phyloP scores from a whole-genome alignment of 2,797 vertebrate species.

The Atherinosoma microstoma region DNA sequence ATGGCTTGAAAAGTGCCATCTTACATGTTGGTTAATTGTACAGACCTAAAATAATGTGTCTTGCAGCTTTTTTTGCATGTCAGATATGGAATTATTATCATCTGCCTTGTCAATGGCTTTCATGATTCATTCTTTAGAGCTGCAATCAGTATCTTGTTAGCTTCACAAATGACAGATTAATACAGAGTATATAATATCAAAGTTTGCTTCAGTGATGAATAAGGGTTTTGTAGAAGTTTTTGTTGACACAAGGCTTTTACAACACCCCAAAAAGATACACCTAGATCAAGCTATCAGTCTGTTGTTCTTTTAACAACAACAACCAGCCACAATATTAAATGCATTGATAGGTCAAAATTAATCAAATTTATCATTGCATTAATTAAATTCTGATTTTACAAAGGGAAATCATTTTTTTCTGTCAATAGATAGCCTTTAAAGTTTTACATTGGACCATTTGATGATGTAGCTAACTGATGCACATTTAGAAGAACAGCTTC shows the following conservation, averaged over 20 bases:
- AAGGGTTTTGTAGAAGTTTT: not conserved
- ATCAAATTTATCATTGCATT: no score
- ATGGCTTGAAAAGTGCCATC: constrained; percentile 4
- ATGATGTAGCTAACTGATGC: no score
- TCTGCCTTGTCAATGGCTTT: constrained; percentile 10
- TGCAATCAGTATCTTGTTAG: not conserved
- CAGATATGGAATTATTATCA: not conserved
- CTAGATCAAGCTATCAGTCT: not conserved
- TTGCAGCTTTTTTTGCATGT: constrained; percentile 8
- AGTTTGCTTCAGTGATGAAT: not conserved
- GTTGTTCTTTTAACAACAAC: no score
- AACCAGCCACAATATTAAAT: not conserved
- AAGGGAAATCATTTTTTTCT: no score
- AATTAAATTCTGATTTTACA: no score
- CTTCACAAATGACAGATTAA: not conserved
- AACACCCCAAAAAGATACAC: not conserved
- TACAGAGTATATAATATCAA: not conserved
- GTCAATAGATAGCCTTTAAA: no score
- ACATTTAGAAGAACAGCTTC: no score
- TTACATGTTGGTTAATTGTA: constrained; percentile 5
- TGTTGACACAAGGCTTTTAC: not conserved
- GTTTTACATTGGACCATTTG: no score
- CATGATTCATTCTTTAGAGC: constrained; percentile 4
- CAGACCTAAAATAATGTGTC: constrained; percentile 5
- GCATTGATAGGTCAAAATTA: no score